Conservation (phyloP, 1,140 invertebrate species). For the Listronotus bonariensis region DNA sequence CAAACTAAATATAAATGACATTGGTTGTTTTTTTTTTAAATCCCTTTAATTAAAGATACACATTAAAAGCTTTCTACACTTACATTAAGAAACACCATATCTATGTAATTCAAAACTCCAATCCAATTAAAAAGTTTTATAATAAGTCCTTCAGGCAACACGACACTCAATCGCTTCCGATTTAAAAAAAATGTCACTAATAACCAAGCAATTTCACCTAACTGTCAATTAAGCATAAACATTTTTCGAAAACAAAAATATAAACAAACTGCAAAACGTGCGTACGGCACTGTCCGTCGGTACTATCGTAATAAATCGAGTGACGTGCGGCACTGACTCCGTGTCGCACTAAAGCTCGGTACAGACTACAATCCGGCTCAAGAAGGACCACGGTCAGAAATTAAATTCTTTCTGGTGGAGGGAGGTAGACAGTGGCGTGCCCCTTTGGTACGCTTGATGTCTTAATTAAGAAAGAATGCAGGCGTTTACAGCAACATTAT, state of each 20-base stretch:
- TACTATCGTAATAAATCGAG: not conserved
- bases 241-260: not conserved
- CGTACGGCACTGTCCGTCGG: constrained; percentile 17
- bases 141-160: no score
- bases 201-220: no score
- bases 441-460: constrained; percentile 15
- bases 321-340: constrained; percentile 22
- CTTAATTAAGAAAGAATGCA: constrained; percentile 23
- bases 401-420: constrained; percentile 4
- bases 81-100: no score
- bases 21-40: no score
- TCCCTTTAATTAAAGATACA: no score
- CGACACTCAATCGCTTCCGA: no score
- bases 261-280: constrained; percentile 1
- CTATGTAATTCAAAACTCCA: no score
- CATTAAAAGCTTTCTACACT: no score
- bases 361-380: constrained; percentile 22
- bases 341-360: constrained; percentile 17
- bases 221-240: no score
- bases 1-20: no score
- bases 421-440: constrained; percentile 10
- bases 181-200: no score
- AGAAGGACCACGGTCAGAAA: constrained; percentile 27
- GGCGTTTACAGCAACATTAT: not conserved
- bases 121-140: no score